Evolutionary conservation across 2,888 invertebrate genomes (phyloP).

Genomic region (Andrena bicolor): DNA sequence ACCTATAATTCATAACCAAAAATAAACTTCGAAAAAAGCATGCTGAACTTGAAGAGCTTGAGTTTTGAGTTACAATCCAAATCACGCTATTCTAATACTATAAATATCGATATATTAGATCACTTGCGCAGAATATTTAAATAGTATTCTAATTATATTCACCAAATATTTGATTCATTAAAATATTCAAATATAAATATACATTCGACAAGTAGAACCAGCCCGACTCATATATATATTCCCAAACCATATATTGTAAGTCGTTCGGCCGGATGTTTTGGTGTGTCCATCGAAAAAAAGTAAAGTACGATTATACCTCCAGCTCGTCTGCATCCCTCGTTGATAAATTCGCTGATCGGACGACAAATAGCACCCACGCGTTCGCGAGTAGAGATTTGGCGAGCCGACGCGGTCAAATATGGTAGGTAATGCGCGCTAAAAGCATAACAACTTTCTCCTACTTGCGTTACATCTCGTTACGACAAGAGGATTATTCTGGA

Average conservation of each 20-base stretch:
- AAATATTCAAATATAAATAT: too few relatives aligned
- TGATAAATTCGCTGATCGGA: neutral
- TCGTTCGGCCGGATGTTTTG: neutral
- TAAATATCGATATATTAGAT: too few relatives aligned
- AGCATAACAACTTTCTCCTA: slow-evolving; percentile 61
- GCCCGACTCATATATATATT: neutral
- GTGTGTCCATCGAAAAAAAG: neutral
- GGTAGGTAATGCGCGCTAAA: slow-evolving; percentile 55
- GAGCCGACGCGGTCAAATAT: slow-evolving; percentile 21
- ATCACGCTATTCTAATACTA: too few relatives aligned
- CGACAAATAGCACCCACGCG: neutral
- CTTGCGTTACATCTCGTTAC: slow-evolving; percentile 61
- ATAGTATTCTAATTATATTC: too few relatives aligned
- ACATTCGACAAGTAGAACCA: neutral
- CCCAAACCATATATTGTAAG: neutral
- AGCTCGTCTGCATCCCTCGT: neutral
- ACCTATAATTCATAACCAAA: too few relatives aligned
- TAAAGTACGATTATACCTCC: neutral
- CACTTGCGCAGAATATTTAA: too few relatives aligned
- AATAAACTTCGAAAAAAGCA: too few relatives aligned
- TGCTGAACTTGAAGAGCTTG: too few relatives aligned
- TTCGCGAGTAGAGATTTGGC: slow-evolving; percentile 17
- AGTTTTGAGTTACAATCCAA: too few relatives aligned
- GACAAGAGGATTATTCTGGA: slow-evolving; percentile 44
- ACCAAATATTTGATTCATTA: too few relatives aligned